A percentile compares a stretch with the other conserved stretches of the same genome.
Evolutionary conservation across 2,888 invertebrate genomes (phyloP).

Genomic region (Plebejus melissa): DNA sequence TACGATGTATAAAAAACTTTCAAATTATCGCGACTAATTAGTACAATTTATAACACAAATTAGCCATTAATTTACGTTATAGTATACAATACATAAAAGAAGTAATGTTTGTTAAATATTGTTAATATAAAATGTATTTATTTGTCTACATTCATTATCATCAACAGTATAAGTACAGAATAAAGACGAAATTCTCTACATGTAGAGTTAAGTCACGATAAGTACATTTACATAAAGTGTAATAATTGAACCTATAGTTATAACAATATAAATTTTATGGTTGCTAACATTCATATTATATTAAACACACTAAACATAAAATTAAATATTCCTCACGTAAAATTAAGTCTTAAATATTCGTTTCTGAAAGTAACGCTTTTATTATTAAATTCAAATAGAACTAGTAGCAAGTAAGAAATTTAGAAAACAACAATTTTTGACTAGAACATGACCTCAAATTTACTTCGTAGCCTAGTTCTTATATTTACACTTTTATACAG

Average conservation of each 20-base stretch:
- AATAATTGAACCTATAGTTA: not conserved
- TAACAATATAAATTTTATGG: not conserved
- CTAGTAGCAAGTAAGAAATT: not conserved
- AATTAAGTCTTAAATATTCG: not conserved
- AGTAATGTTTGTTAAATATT: constrained; percentile 6
- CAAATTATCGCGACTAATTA: constrained; percentile 14
- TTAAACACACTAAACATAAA: no score
- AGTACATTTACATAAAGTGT: not conserved
- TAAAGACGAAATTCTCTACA: not conserved
- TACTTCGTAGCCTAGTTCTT: no score
- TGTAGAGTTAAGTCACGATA: not conserved
- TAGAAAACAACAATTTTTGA: not conserved
- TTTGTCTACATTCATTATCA: not conserved
- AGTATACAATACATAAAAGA: constrained; percentile 10
- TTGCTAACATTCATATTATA: no score
- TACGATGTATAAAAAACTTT: constrained; percentile 4
- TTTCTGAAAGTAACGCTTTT: no score
- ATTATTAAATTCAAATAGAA: no score
- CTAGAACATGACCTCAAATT: no score
- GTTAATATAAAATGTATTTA: not conserved
- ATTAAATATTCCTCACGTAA: not conserved
- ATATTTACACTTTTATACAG: no score
- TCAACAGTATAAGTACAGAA: not conserved
- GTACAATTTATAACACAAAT: not conserved
- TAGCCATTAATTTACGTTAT: not conserved